Evolutionary conservation across 2,113 vertebrate genomes (phyloP), one percentile per base, ranked within the genome.

Genomic region (Ochotona curzoniae): DNA sequence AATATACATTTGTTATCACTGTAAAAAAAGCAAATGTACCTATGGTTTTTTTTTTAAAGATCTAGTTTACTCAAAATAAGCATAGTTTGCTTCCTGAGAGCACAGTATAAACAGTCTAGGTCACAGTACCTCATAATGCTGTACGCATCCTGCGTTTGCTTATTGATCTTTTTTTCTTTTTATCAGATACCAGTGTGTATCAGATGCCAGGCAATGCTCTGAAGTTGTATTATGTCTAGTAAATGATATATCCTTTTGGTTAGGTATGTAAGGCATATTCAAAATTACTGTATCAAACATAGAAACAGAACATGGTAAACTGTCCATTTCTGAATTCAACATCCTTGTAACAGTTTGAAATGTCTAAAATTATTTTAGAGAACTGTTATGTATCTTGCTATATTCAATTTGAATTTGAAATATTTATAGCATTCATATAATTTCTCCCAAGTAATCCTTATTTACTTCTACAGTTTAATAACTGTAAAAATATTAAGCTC

Each of bases 1-100:
- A 5, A 73, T 3, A 74, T 4, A 64, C 20, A 28, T 21, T 10
- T 60, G 83, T 90, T 75, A 86, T 83, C 87, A 92, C 49, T 74
- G 23, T 76, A 81, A 96, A 82, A 90, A 25, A 79, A 79, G 32
- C 87, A 69, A 92, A 84, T 96, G 89, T 47, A 71, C 38, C 15
- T 67, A 11, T 90, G 81, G 14, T 57, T 25, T 61, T 96, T 95
- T 81, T 61, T 83, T 83, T 93, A 79, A 47, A 82, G 28, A 60
- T 87, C 28, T 70, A 96, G 71, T 91, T 96, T 94, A 91, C 61
- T 94, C 35, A 54, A 71, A 84, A 5, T 76, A 60, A 87, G 76
- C 71, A 87, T 80, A 28, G 71, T 89, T 66, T 92, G 32, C 67
- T 93, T 92, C 90, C 91, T 82, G 81, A 95, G 64, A 83, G 81